Conservation (phyloP, 2,113 vertebrate genomes). For the Echinops telfairi region DNA sequence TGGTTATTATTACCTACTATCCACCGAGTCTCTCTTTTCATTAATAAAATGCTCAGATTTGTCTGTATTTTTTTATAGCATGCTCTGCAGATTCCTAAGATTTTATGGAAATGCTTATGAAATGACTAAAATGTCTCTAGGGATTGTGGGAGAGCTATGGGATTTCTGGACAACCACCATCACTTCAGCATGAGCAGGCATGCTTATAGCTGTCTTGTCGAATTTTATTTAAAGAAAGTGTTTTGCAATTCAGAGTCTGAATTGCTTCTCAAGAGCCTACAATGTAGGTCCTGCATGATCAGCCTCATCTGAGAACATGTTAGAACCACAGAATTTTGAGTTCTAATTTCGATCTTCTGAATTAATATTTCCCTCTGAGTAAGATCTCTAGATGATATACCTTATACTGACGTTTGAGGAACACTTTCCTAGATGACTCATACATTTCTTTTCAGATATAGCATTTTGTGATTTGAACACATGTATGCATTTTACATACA, state of each 20-base stretch:
- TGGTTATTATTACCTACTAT: constrained; percentile 42
- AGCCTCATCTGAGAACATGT: neutral
- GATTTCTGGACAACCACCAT: neutral
- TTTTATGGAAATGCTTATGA: too few relatives aligned
- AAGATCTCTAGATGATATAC: neutral
- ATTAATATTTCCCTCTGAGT: neutral
- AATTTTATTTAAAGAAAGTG: neutral
- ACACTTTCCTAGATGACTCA: neutral
- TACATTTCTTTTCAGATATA: neutral
- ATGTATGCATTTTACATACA: neutral
- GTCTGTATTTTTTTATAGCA: too few relatives aligned
- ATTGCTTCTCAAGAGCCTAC: neutral
- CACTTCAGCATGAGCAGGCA: neutral
- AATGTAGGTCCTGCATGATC: too few relatives aligned
- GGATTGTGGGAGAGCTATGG: neutral
- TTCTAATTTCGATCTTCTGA: neutral
- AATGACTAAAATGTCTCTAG: too few relatives aligned
- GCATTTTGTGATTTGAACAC: too few relatives aligned
- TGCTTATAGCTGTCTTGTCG: neutral
- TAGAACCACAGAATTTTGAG: neutral
- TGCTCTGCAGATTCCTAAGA: too few relatives aligned
- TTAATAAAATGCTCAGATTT: neutral
- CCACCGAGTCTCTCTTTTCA: neutral
- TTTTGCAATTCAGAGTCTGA: neutral
- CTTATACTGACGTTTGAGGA: constrained; percentile 22